A percentile compares a stretch with the other conserved stretches of the same genome.
phyloP scores from a whole-genome alignment of 2,888 invertebrate genomes.

The Alitta virens region DNA sequence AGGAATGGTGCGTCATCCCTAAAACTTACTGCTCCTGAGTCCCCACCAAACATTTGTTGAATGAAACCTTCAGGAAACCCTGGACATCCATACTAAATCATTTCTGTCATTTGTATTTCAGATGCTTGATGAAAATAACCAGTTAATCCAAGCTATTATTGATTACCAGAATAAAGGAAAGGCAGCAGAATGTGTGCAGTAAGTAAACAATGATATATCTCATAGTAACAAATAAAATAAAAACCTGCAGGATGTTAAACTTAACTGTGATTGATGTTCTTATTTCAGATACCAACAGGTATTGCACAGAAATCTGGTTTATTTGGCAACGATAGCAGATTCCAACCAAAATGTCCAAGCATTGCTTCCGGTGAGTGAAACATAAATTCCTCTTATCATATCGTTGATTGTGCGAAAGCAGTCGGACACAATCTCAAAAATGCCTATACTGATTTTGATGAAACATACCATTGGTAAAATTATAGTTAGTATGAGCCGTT shows the following conservation, averaged over 20 bases:
- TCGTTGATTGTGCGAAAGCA: no score
- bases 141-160: constrained; percentile 93
- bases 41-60: no score
- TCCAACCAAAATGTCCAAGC: constrained; percentile 88
- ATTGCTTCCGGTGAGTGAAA: constrained; percentile 75
- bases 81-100: neutral
- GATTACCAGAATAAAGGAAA: constrained; percentile 96
- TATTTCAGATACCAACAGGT: constrained; percentile 75
- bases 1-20: no score
- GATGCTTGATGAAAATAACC: constrained; percentile 96
- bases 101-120: constrained; percentile 57
- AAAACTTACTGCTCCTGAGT: no score
- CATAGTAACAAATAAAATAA: neutral
- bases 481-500: no score
- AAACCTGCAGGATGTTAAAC: no score
- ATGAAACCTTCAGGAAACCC: no score
- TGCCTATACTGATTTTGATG: no score
- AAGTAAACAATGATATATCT: constrained; percentile 47
- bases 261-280: constrained; percentile 2
- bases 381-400: no score
- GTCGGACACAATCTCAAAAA: no score
- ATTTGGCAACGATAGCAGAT: constrained; percentile 94
- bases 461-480: no score
- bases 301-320: constrained; percentile 91
- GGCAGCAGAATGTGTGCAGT: constrained; percentile 86